Evolutionary conservation across 2,888 invertebrate species (phyloP), one percentile per base, ranked within the genome.

Genomic region (Kryphioiulus occultus): DNA sequence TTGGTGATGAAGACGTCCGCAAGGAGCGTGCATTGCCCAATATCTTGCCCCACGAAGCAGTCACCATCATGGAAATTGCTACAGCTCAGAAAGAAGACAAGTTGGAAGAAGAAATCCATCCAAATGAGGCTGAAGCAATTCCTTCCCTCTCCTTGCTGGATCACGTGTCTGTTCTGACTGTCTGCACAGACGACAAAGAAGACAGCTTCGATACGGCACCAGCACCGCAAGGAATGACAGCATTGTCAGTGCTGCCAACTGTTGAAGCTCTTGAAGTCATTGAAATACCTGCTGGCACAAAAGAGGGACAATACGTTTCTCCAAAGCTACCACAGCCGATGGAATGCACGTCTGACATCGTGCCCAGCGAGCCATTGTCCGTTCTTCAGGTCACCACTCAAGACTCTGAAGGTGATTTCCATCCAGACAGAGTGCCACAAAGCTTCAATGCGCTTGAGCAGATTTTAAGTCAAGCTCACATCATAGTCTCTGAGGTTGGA

Each of bases 71-170:
- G 59, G 89, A 89, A 87, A 82, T 86, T 17, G 39, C 83, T 3
- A 47, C 53, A 0, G 93, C 94, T 68, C 96, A 96, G 92, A 94
- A 93, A 89, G 96, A 89, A n/a, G 87, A 86, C 7, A 42, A 39
- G 26, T 87, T 89, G 17, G 39, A 83, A 12, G 30, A 85, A 4
- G 86, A 87, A 86, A 89, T 88, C 12, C 17, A 53, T 32, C 87
- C 87, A 0, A 83, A 68, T 5, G 42, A 26, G 32, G 83, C 26
- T 87, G 85, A 85, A 44, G 85, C 85, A 47, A 47, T 10, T 44
- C 3, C 32, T 42, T 44, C 85, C 30, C 30, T 87, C 26, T 83
- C 53, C 19, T 22, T 85, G 26, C 22, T 83, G 26, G 68, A 87
- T 19, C 87, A 83, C 22, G 30, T 87, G n/a, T 85, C 85, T n/a